These are phyloP conservation scores for Chelonus insularis DNA, from an alignment of 1,140 invertebrate species.

Conservation along the genomic window DNA sequence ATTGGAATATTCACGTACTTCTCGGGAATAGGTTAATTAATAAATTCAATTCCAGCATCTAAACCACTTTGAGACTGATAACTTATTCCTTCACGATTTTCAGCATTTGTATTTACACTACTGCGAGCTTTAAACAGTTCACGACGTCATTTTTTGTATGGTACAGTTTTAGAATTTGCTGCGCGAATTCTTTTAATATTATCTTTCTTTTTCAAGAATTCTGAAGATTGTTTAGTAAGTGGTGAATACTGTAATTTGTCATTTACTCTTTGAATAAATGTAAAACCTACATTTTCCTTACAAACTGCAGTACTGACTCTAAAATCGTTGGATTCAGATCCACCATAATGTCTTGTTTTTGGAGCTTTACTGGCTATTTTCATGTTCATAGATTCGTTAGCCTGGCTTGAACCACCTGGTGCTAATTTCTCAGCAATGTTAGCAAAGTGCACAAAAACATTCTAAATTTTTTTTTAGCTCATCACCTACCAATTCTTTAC, in stretches of 20 bases:
- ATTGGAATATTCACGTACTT: background rate
- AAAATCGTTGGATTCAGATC: conserved; percentile 14
- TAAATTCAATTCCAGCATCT: conserved; percentile 11
- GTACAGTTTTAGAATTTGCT: background rate
- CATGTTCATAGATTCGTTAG: conserved; percentile 12
- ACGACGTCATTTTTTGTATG: conserved; percentile 9
- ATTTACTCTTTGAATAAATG: background rate
- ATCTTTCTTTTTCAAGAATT: conserved; percentile 9
- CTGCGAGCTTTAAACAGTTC: background rate
- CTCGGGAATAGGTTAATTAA: background rate
- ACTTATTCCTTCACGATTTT: conserved; percentile 16
- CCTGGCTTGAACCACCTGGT: conserved; percentile 15
- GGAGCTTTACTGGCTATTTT: conserved; percentile 12
- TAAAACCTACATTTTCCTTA: conserved; percentile 11
- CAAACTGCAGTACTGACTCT: conserved; percentile 8
- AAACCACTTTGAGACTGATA: conserved; percentile 17
- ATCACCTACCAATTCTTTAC: conserved; percentile 1
- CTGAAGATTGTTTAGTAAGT: background rate
- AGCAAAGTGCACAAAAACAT: conserved; percentile 5
- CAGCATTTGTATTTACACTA: conserved; percentile 1
- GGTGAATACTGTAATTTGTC: conserved; percentile 7
- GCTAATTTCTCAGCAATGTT: conserved; percentile 8
- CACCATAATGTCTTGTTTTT: conserved; percentile 8
- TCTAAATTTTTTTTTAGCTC: background rate
- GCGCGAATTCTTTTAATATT: background rate